phyloP scores from a whole-genome alignment of 2,888 invertebrate species.

The Agapostemon virescens region DNA sequence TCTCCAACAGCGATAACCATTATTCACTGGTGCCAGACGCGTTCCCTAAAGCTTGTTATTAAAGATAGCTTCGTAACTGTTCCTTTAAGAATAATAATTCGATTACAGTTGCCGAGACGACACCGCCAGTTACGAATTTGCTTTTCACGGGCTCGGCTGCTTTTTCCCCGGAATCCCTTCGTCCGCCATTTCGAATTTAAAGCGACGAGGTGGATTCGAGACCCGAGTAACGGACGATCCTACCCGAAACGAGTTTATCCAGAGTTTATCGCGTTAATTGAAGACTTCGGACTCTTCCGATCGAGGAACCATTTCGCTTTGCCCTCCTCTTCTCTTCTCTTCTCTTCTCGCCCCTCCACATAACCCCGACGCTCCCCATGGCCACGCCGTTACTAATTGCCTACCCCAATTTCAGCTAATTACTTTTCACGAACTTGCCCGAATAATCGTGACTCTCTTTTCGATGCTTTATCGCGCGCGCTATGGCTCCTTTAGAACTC shows the following conservation, averaged over 20 bases:
- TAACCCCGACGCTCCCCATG: constrained; percentile 8
- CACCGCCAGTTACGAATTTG: constrained; percentile 7
- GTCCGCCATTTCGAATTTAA: constrained; percentile 17
- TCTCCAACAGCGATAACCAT: not conserved
- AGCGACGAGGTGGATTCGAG: constrained; percentile 11
- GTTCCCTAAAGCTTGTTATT: constrained; percentile 2
- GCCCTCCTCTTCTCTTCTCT: not conserved
- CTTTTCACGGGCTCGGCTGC: not conserved
- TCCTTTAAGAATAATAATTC: not conserved
- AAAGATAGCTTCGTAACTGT: not conserved
- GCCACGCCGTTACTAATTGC: constrained; percentile 55
- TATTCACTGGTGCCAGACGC: not conserved
- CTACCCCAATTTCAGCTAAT: constrained; percentile 69
- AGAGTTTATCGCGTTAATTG: constrained; percentile 66
- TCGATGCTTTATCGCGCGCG: constrained; percentile 36
- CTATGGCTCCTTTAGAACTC: not conserved
- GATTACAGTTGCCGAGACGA: constrained; percentile 5
- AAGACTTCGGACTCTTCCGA: constrained; percentile 62
- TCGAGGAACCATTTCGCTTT: constrained; percentile 32
- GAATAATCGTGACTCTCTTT: constrained; percentile 18
- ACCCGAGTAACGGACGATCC: constrained; percentile 38
- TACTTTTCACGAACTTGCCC: constrained; percentile 64
- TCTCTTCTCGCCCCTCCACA: not conserved
- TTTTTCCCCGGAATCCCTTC: constrained; percentile 18
- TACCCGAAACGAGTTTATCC: constrained; percentile 44